Base-by-base conservation (phyloP, 2,888 invertebrate genomes). In the Trichacis sp. region DNA sequence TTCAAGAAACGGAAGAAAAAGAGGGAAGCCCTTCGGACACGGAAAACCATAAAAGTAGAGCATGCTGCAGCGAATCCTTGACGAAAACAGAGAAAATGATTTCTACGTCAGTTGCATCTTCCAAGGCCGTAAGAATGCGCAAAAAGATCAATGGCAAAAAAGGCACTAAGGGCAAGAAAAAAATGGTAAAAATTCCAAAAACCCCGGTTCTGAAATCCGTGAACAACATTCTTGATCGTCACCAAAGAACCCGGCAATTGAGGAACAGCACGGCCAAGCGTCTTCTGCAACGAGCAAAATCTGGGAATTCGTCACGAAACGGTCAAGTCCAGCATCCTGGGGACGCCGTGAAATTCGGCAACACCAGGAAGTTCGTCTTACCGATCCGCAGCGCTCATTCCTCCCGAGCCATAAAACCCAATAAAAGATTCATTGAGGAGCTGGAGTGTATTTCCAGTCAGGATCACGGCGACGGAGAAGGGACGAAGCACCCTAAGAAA, bases 331-430 rank as follows among this genome's bases (percentile, higher is more conserved):
- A 33, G n/a, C 77, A 79, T 52, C 72, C 77, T n/a, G 74, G 73
- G 5, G 82, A 83, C 43, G 8, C 33, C 33, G 33, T 2, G n/a
- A 94, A 69, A 51, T 81, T 83, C 61, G 78, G 65, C 30, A 55
- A 85, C 46, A 85, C 85, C 29, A 86, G 89, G 50, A 91, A 90
- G 81, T 94, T 94, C 86, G 89, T 93, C 29, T 85, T 95, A 65
- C 95, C 95, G 14, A 88, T 91, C 46, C 88, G 93, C 74, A 95
- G 94, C 86, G 92, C 89, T 12, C 92, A 94, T 82, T 95, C 95
- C 40, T 94, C 94, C 3, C 88, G 95, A 70, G 92, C 94, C 42
- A 95, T 95, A 53, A 95, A 93, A 82, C 95, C 95, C 38, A 95
- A 69, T 78, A 95, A 94, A 85, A 89, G 92, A 70, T 93, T 95